Base-by-base conservation (phyloP, 2,888 invertebrate species). In the Drosophila emarginata region DNA sequence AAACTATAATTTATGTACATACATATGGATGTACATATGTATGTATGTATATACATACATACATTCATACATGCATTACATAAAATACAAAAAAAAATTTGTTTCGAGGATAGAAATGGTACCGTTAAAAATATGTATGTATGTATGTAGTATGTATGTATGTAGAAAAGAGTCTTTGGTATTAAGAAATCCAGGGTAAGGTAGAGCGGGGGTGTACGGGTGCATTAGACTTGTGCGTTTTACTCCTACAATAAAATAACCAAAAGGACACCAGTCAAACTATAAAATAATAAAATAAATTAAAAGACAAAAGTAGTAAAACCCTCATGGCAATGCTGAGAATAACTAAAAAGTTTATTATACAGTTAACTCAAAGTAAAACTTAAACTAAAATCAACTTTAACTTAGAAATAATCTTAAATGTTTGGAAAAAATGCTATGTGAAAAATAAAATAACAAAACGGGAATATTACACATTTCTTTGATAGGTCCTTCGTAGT, bases 291-390 rank as follows among this genome's bases (percentile, higher is more conserved):
- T 15, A 11, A 53, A 54, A 32, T 18, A 54, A 54, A 54, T 36
- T 12, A 36, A 18, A 54, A 18, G 18, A 54, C 36, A 54, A 54
- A 54, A 36, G 32, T 11, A 11, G 32, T 11, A 54, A 54, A 18
- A 14, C 9, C 11, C 45, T 45, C 23, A 23, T 23, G 12, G 57
- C 23, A 11, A 23, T 39, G 39, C 39, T 39, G 57, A 21, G 39
- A 40, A 40, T 14, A 57, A 57, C 36, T 57, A 26, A 57, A 57
- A 57, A 40, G 23, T 57, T 57, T 57, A 57, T 57, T 57, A 7
- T 57, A 12, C 2, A 23, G 18, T 57, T 36, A 57, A 57, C 23
- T 57, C 23, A 57, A 57, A 57, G 39, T 37, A n/a, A 9, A 40
- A 57, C 57, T 57, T 40, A 57, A 32, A 51, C 40, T 50, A 50